Conservation (phyloP, 2,797 vertebrate species). For the Fringilla coelebs region DNA sequence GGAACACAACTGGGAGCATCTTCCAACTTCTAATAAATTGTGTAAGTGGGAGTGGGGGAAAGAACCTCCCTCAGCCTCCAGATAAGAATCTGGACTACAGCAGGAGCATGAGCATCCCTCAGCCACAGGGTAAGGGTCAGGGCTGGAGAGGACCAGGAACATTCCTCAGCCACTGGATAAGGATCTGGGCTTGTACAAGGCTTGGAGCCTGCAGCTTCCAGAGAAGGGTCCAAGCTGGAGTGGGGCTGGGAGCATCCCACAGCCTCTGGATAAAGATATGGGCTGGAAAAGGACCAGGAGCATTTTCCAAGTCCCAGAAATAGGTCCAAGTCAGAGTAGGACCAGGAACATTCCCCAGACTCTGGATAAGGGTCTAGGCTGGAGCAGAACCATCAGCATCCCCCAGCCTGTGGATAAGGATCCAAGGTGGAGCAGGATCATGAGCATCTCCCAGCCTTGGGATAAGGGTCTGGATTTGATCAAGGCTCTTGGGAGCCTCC, state of each 20-base stretch:
- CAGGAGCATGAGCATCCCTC: accelerated
- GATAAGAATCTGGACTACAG: background rate
- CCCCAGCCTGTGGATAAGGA: background rate
- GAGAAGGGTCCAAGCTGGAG: background rate
- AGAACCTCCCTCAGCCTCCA: background rate
- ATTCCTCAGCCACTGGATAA: constrained; percentile 26
- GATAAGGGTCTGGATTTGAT: background rate
- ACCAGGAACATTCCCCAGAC: background rate
- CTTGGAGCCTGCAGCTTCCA: constrained; percentile 66
- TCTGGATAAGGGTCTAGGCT: background rate
- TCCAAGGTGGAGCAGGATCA: background rate
- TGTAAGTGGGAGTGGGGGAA: background rate
- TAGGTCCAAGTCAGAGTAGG: background rate
- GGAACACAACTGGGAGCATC: constrained; percentile 22
- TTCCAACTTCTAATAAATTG: constrained; percentile 73
- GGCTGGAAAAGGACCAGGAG: background rate
- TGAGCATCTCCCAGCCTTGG: constrained; percentile 75
- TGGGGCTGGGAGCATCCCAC: background rate
- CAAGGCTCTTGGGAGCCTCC: constrained; percentile 9
- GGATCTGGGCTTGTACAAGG: too few species aligned
- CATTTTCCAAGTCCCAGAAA: background rate
- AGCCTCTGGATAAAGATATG: background rate
- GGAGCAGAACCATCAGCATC: background rate
- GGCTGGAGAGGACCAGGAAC: background rate
- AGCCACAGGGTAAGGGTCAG: background rate